Conservation (phyloP, 2,888 invertebrate species). For the Acrocera orbiculus region DNA sequence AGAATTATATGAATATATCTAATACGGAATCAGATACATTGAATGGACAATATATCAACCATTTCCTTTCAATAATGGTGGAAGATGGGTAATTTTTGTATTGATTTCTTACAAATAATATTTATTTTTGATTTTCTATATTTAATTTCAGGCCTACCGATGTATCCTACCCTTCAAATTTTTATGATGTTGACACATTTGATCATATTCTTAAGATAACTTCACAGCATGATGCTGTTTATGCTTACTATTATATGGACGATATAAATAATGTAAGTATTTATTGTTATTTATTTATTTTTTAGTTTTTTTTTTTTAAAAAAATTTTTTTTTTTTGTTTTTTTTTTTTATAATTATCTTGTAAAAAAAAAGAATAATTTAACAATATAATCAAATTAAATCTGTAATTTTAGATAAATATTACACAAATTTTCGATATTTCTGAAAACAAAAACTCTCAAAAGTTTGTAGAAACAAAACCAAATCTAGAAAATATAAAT, state of each 20-base stretch:
- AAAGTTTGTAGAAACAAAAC: conserved; percentile 30
- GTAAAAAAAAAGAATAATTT: background rate
- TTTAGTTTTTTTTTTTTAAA: conserved; percentile 1
- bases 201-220: conserved; percentile 60
- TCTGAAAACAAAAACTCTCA: conserved; percentile 60
- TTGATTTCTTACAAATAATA: too few species aligned
- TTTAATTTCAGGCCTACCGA: too few species aligned
- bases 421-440: conserved; percentile 80
- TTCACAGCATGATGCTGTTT: conserved; percentile 65
- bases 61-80: too few species aligned
- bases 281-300: background rate
- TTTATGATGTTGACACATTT: conserved; percentile 39
- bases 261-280: conserved; percentile 55
- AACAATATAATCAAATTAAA: background rate
- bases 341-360: background rate
- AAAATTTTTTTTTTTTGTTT: background rate
- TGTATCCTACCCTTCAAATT: too few species aligned
- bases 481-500: conserved; percentile 19
- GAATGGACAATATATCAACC: conserved; percentile 1
- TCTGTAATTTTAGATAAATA: conserved; percentile 43
- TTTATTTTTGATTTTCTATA: too few species aligned
- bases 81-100: too few species aligned
- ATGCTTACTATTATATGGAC: conserved; percentile 84
- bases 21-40: too few species aligned
- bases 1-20: too few species aligned